A percentile compares a stretch with the other conserved stretches of the same genome.
phyloP scores from a whole-genome alignment of 2,888 invertebrate genomes.

The Drosophila stalkeri region DNA sequence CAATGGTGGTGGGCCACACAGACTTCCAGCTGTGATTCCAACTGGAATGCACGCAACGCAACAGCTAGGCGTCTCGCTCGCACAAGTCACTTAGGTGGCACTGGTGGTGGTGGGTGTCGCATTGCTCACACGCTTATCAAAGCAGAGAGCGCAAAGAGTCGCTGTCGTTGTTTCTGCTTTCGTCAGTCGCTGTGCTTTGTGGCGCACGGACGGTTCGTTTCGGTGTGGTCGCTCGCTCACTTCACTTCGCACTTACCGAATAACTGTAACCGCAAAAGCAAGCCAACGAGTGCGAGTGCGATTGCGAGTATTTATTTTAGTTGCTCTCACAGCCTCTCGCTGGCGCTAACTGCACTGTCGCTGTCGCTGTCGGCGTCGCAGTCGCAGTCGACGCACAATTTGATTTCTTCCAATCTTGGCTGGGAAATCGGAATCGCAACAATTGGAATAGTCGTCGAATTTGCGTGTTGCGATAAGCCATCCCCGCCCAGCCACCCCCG shows the following conservation, averaged over 20 bases:
- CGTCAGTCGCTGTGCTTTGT: conserved; percentile 65
- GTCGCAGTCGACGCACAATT: conserved; percentile 52
- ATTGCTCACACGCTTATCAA: conserved; percentile 8
- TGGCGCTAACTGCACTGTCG: conserved; percentile 29
- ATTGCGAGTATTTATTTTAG: conserved; percentile 14
- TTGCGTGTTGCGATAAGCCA: conserved; percentile 63
- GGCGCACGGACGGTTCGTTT: conserved; percentile 55
- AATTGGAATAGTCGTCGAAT: conserved; percentile 79
- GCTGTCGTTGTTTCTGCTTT: conserved; percentile 30
- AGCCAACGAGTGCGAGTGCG: conserved; percentile 39
- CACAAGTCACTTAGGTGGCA: conserved; percentile 21
- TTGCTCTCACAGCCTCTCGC: conserved; percentile 45
- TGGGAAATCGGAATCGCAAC: conserved; percentile 78
- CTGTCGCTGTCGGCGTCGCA: conserved; percentile 30
- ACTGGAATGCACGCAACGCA: conserved; percentile 59
- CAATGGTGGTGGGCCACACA: conserved; percentile 72
- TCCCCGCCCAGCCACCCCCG: conserved; percentile 11
- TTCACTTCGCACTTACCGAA: conserved; percentile 27
- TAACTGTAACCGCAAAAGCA: conserved; percentile 49
- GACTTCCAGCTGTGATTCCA: conserved; percentile 67
- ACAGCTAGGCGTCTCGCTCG: conserved; percentile 43
- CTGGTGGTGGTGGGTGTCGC: conserved; percentile 43
- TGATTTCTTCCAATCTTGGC: conserved; percentile 81
- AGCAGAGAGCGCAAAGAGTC: conserved; percentile 18
- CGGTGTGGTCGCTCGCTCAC: conserved; percentile 31